These are phyloP conservation scores for Paramormyrops hopkinsi DNA, from an alignment of 2,797 vertebrate genomes.

Conservation along the genomic window DNA sequence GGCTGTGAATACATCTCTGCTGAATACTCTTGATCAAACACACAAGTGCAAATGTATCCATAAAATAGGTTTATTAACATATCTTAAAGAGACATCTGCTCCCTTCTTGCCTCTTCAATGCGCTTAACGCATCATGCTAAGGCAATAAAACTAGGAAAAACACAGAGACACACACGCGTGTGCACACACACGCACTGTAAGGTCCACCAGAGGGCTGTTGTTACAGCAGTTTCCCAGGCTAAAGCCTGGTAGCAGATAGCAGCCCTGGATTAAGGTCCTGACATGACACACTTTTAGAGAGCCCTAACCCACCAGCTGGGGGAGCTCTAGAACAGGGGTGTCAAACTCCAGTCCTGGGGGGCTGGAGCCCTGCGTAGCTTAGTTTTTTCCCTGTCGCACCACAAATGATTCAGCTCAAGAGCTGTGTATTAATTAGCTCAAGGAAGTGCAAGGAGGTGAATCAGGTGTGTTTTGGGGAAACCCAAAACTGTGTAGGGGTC, in stretches of 20 bases:
- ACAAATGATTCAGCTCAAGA: neutral
- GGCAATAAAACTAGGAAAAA: constrained; percentile 64
- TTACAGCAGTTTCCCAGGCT: constrained; percentile 50
- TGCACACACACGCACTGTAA: constrained; percentile 40
- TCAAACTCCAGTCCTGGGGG: neutral
- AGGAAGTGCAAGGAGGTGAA: neutral
- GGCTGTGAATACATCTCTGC: neutral
- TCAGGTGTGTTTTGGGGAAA: neutral
- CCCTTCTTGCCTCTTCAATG: constrained; percentile 59
- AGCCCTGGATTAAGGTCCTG: constrained; percentile 53
- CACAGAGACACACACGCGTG: constrained; percentile 32
- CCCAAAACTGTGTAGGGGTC: neutral
- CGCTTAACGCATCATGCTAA: constrained; percentile 79
- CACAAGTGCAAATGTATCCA: constrained; percentile 52
- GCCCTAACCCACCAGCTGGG: constrained; percentile 25
- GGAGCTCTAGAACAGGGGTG: neutral
- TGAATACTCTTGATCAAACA: constrained; percentile 16
- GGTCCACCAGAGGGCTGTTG: constrained; percentile 51
- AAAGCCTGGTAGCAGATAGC: constrained; percentile 26
- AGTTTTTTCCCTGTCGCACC: neutral
- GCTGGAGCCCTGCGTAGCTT: neutral
- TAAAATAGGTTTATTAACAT: constrained; percentile 78
- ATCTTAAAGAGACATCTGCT: constrained; percentile 48
- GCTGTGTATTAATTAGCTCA: neutral
- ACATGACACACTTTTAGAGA: constrained; percentile 16